Percentiles rank a stretch among this genome's conserved stretches.
Conservation (phyloP, 2,113 vertebrate species). For the Enhydra lutris region DNA sequence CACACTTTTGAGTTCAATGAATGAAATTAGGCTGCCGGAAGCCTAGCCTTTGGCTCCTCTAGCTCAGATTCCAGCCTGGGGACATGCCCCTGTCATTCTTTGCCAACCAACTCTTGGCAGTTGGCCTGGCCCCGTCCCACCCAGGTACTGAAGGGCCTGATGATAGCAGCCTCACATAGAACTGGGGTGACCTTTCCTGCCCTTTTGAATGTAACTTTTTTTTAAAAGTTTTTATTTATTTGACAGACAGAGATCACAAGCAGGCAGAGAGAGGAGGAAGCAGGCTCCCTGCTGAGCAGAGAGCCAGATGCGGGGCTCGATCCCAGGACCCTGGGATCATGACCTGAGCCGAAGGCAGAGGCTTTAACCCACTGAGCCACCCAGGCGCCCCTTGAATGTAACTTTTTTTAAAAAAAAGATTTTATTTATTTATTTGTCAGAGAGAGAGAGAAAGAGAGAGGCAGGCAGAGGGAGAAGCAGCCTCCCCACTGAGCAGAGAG, state of each 20-base stretch:
- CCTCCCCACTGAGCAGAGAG: too few species aligned
- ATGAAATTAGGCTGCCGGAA: neutral
- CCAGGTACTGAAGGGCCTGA: neutral
- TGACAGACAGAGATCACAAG: too few species aligned
- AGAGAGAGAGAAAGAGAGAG: too few species aligned
- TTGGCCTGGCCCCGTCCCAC: neutral
- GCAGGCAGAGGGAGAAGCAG: too few species aligned
- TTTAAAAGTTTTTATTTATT: neutral
- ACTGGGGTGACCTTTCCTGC: neutral
- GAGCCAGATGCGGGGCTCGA: rapidly evolving
- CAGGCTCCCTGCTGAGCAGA: neutral
- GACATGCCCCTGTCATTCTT: neutral
- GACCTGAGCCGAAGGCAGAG: too few species aligned
- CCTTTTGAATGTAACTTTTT: neutral
- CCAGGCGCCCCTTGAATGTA: too few species aligned
- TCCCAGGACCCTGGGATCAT: neutral
- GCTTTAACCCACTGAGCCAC: neutral
- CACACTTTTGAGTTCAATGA: neutral
- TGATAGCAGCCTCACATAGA: neutral
- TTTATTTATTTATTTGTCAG: too few species aligned
- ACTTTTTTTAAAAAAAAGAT: too few species aligned
- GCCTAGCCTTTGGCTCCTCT: neutral
- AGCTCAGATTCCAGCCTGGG: neutral
- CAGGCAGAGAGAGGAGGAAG: too few species aligned
- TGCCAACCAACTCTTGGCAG: neutral